These are phyloP conservation scores for Geotrupes spiniger DNA, from an alignment of 2,888 invertebrate species.

Conservation along the genomic window DNA sequence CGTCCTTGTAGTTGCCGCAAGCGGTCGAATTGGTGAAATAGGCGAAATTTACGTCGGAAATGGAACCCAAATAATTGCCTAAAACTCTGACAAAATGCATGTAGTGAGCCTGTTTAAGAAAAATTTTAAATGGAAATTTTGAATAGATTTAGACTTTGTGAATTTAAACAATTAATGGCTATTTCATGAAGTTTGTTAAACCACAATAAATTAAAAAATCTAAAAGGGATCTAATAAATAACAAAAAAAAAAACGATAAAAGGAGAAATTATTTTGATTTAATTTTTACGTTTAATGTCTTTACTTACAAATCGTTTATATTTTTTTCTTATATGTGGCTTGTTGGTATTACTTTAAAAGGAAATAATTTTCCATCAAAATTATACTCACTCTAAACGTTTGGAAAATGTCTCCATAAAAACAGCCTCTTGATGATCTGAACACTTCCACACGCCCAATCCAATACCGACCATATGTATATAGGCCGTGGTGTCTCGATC, in stretches of 20 bases:
- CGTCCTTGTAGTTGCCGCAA: constrained; percentile 22
- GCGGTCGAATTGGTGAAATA: constrained; percentile 27
- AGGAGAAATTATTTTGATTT: too few species aligned
- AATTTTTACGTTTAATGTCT: too few species aligned
- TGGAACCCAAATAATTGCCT: constrained; percentile 22
- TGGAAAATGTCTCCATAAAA: constrained; percentile 36
- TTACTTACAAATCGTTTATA: too few species aligned
- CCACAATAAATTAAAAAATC: too few species aligned
- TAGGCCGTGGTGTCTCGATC: constrained; percentile 47
- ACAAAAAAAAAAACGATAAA: too few species aligned
- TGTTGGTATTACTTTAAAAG: too few species aligned
- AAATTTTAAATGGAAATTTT: background rate
- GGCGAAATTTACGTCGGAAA: constrained; percentile 35
- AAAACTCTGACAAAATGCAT: constrained; percentile 17
- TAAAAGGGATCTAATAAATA: too few species aligned
- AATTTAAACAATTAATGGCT: too few species aligned
- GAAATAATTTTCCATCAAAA: too few species aligned
- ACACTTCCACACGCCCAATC: constrained; percentile 38
- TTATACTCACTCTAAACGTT: constrained; percentile 22
- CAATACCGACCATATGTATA: constrained; percentile 45
- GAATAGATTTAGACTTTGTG: background rate
- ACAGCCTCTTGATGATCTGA: constrained; percentile 33
- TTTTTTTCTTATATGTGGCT: too few species aligned
- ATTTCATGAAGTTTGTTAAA: too few species aligned
- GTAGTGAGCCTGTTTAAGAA: background rate